phyloP scores from a whole-genome alignment of 2,888 invertebrate species.

The Drosophila aldrichi region DNA sequence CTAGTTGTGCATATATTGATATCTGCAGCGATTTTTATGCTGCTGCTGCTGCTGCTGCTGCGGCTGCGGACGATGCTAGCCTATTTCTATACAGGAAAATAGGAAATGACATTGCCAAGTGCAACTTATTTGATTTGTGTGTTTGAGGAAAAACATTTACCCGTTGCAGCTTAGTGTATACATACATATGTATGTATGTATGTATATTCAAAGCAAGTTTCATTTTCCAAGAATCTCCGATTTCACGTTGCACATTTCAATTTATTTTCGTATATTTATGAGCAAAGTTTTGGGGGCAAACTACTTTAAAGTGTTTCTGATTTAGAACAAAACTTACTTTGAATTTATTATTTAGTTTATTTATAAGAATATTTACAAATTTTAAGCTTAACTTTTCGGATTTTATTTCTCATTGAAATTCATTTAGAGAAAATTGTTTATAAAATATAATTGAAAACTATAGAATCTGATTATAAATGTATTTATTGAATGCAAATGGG shows the following conservation, averaged over 20 bases:
- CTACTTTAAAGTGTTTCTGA: neutral
- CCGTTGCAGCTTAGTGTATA: neutral
- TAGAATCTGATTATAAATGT: no score
- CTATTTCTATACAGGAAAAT: slow-evolving; percentile 37
- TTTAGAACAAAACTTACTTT: neutral
- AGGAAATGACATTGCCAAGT: slow-evolving; percentile 39
- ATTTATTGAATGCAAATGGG: no score
- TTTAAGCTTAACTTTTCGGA: no score
- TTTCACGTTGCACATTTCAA: slow-evolving; percentile 3
- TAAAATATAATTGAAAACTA: no score
- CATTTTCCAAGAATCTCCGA: slow-evolving; percentile 7
- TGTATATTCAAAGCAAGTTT: slow-evolving; percentile 1
- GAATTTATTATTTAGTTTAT: neutral
- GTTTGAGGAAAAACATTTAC: slow-evolving; percentile 14
- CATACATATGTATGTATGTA: no score
- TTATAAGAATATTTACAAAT: no score
- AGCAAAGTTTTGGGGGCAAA: slow-evolving; percentile 24
- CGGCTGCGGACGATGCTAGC: slow-evolving; percentile 6
- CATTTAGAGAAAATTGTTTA: no score
- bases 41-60: slow-evolving; percentile 7
- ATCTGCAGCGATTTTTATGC: slow-evolving; percentile 24
- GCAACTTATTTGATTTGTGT: slow-evolving; percentile 53
- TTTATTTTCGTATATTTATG: slow-evolving; percentile 9
- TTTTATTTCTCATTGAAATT: no score
- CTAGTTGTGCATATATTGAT: slow-evolving; percentile 29